A percentile compares a stretch with the other conserved stretches of the same genome.
These are phyloP conservation scores for Ifrita kowaldi DNA, from an alignment of 2,113 vertebrate genomes.

Conservation along the genomic window DNA sequence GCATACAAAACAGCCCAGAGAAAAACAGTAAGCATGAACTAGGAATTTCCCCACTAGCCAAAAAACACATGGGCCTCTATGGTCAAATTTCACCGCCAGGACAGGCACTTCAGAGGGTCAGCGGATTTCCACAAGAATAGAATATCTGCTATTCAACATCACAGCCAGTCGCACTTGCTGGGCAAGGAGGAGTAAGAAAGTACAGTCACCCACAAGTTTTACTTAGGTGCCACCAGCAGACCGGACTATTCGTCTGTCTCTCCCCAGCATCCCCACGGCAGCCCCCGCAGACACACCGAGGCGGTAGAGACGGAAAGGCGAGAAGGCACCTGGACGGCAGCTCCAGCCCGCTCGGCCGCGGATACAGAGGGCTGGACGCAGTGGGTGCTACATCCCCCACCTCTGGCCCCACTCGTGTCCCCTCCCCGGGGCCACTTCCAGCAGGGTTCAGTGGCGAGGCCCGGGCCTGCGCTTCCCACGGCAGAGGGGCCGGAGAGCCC, in stretches of 20 bases:
- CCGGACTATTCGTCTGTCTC: background rate
- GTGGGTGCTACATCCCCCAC: background rate
- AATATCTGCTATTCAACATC: background rate
- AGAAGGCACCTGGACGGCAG: background rate
- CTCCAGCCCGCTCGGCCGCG: background rate
- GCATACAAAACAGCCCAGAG: background rate
- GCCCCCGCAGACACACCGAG: background rate
- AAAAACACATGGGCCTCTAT: background rate
- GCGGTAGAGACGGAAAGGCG: rapidly evolving
- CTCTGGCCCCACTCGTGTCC: background rate
- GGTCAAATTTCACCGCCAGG: background rate
- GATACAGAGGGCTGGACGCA: background rate
- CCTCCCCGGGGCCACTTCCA: no score
- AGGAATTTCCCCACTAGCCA: background rate
- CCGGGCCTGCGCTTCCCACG: background rate
- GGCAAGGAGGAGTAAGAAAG: background rate
- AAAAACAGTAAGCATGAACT: background rate
- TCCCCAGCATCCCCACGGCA: background rate
- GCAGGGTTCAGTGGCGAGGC: background rate
- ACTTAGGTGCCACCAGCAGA: background rate
- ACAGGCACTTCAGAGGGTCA: background rate
- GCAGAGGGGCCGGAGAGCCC: background rate
- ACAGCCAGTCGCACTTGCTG: background rate
- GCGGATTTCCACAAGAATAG: background rate
- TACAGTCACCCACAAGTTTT: background rate